Evolutionary conservation across 92 coral and sea anemone genomes (phyloP).

Genomic region (Palythoa heliodiscus): DNA sequence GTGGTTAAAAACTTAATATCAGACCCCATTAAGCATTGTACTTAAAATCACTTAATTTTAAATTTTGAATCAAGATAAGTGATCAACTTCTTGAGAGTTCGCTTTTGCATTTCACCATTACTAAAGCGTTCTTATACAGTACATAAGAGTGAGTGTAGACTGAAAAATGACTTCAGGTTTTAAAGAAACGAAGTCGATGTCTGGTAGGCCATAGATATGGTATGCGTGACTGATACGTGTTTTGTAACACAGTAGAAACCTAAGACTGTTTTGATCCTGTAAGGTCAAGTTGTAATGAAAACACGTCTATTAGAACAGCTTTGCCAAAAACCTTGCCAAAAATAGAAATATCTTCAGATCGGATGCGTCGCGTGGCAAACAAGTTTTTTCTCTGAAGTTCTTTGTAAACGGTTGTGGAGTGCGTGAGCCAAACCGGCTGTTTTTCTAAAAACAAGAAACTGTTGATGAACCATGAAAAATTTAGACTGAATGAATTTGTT

Average conservation of each 20-base stretch:
- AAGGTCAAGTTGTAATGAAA: constrained; percentile 43
- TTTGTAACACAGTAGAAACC: constrained; percentile 21
- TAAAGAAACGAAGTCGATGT: too few species aligned
- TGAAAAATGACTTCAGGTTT: too few species aligned
- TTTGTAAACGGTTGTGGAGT: background rate
- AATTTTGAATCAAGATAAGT: too few species aligned
- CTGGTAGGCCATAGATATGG: background rate
- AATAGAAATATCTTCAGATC: constrained; percentile 10
- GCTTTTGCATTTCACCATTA: too few species aligned
- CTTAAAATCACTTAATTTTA: too few species aligned
- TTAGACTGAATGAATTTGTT: constrained; percentile 13
- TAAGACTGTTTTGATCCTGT: constrained; percentile 9
- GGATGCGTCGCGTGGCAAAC: constrained; percentile 3
- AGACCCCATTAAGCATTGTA: too few species aligned
- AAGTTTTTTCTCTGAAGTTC: background rate
- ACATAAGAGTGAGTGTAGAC: too few species aligned
- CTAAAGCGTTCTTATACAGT: too few species aligned
- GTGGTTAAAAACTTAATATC: too few species aligned
- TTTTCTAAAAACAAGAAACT: constrained; percentile 11
- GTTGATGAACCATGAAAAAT: constrained; percentile 23
- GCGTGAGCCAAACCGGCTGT: background rate
- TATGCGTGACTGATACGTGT: constrained; percentile 35
- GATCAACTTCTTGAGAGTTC: too few species aligned
- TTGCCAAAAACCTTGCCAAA: constrained; percentile 10
- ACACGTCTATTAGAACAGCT: background rate